These are phyloP conservation scores for Uropetala carovei DNA, from an alignment of 2,888 invertebrate genomes.

Conservation along the genomic window DNA sequence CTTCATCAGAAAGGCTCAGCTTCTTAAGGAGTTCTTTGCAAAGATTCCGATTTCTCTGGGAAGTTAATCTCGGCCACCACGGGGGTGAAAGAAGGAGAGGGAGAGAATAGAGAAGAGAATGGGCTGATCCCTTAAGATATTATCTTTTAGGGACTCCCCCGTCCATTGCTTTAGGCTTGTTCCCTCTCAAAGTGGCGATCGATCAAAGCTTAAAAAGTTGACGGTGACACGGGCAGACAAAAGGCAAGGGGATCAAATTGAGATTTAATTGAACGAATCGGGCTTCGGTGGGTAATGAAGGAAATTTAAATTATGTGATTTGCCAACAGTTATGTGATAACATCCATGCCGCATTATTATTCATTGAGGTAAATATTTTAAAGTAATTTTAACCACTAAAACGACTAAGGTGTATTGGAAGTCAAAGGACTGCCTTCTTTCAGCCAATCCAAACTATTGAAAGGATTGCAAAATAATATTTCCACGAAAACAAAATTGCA, in stretches of 20 bases:
- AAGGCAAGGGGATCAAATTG: not conserved
- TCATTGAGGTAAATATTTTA: too few species aligned
- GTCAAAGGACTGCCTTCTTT: too few species aligned
- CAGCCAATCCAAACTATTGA: too few species aligned
- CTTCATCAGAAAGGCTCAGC: constrained; percentile 38
- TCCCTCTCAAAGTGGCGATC: not conserved
- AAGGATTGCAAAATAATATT: too few species aligned
- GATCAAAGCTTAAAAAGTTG: constrained; percentile 15
- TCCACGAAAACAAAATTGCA: too few species aligned
- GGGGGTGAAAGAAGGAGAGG: not conserved
- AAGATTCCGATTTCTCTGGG: constrained; percentile 44
- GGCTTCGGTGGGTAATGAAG: constrained; percentile 1
- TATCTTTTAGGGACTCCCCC: constrained; percentile 45
- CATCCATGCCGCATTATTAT: too few species aligned
- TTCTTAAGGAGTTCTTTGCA: constrained; percentile 36
- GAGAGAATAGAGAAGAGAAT: not conserved
- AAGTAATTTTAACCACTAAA: too few species aligned
- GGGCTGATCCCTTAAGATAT: constrained; percentile 38
- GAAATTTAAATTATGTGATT: not conserved
- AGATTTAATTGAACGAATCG: not conserved
- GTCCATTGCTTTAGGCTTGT: constrained; percentile 5
- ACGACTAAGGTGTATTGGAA: too few species aligned
- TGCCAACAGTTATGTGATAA: too few species aligned
- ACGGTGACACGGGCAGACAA: not conserved
- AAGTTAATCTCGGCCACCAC: constrained; percentile 12